A percentile compares a stretch with the other conserved stretches of the same genome.
These are phyloP conservation scores for Tachysurus fulvidraco DNA, from an alignment of 2,113 vertebrate species.

Conservation along the genomic window DNA sequence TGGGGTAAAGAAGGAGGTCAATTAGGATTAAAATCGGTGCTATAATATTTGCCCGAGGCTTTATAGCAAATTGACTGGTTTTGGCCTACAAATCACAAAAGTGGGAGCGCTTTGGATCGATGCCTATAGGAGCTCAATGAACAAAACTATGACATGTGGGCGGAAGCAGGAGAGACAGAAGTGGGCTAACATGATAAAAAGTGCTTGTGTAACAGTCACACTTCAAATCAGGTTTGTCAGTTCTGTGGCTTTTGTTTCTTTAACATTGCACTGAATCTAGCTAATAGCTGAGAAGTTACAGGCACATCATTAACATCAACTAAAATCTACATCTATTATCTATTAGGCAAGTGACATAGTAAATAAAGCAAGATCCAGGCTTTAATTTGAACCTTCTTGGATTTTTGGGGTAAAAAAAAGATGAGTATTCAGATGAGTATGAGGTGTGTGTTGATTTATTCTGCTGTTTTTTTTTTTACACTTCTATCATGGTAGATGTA, in stretches of 20 bases:
- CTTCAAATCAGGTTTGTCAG: neutral
- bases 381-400: neutral
- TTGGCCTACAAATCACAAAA: constrained; percentile 33
- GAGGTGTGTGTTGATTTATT: neutral
- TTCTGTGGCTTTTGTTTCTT: neutral
- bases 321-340: neutral
- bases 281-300: neutral
- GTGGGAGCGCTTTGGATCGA: constrained; percentile 33
- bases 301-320: neutral
- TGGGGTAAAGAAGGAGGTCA: constrained; percentile 42
- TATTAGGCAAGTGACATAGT: neutral
- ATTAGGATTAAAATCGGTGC: constrained; percentile 28
- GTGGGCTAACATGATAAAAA: constrained; percentile 28
- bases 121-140: constrained; percentile 32
- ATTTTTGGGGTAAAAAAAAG: neutral
- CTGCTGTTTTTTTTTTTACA: neutral
- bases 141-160: constrained; percentile 16
- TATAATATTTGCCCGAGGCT: constrained; percentile 23
- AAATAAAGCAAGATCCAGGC: neutral
- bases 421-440: neutral
- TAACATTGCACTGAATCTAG: neutral
- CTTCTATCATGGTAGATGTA: neutral
- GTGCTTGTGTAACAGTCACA: neutral
- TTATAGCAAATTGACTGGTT: constrained; percentile 38
- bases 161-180: constrained; percentile 18